These are phyloP conservation scores for Anagrus nilaparvatae DNA, from an alignment of 1,140 invertebrate genomes.

Conservation along the genomic window DNA sequence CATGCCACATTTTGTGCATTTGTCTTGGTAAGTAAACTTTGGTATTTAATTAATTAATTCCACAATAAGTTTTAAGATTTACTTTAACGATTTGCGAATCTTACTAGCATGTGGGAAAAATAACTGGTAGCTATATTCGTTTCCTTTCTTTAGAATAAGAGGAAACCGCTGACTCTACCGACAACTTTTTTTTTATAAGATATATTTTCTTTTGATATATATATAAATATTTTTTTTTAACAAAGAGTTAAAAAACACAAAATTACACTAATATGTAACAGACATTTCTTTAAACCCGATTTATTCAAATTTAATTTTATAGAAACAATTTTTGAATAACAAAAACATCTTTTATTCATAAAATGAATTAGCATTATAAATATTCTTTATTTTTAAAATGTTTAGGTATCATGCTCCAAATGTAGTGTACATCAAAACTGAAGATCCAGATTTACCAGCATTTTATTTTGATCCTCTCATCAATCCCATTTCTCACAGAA, in stretches of 20 bases:
- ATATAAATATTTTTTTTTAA: no score
- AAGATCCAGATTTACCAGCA: slow-evolving; percentile 99
- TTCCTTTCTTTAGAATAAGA: slow-evolving; percentile 31
- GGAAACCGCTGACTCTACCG: slow-evolving; percentile 42
- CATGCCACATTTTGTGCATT: slow-evolving; percentile 89
- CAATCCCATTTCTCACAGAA: slow-evolving; percentile 95
- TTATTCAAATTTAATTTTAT: no score
- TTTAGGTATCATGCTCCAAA: slow-evolving; percentile 97
- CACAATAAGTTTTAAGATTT: slow-evolving; percentile 36
- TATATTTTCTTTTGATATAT: slow-evolving; percentile 1
- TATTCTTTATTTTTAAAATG: slow-evolving; percentile 34
- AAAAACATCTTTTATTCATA: no score
- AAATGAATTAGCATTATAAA: no score
- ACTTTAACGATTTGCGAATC: slow-evolving; percentile 19
- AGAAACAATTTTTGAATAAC: no score
- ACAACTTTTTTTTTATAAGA: slow-evolving; percentile 15
- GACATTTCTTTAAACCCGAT: no score
- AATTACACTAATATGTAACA: no score
- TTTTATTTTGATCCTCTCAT: slow-evolving; percentile 99
- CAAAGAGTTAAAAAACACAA: no score
- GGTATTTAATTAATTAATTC: slow-evolving; percentile 7
- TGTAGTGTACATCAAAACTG: slow-evolving; percentile 99
- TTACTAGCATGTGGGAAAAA: slow-evolving; percentile 45
- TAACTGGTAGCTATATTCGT: slow-evolving; percentile 40
- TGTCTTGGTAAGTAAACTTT: slow-evolving; percentile 72